Conservation (phyloP, 1,140 invertebrate species). For the Metopolophium dirhodum region DNA sequence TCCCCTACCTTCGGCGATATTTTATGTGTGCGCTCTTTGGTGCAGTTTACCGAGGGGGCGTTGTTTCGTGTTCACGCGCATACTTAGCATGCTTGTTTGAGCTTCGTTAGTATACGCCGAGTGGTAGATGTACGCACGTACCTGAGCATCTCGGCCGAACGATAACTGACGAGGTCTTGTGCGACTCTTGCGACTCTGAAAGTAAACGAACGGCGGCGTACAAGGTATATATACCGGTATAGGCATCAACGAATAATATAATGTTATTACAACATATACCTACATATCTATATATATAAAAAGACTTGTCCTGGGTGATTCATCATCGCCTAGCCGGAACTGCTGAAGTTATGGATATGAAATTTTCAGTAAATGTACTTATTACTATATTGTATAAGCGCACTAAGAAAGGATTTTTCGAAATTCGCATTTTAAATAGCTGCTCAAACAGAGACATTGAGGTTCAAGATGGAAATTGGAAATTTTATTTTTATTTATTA, state of each 20-base stretch:
- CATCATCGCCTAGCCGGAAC: no score
- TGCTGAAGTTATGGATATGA: no score
- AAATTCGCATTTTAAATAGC: no score
- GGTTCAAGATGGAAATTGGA: no score
- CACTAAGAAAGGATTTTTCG: no score
- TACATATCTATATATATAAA: no score
- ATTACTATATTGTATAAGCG: no score
- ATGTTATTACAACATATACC: neutral
- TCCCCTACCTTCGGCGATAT: neutral
- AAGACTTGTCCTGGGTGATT: no score
- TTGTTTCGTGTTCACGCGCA: neutral
- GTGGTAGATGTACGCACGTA: neutral
- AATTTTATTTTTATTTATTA: no score
- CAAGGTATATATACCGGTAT: no score
- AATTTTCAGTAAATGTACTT: no score
- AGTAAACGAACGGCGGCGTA: neutral
- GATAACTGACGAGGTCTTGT: neutral
- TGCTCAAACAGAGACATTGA: no score
- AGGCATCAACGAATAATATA: neutral
- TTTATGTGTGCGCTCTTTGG: neutral
- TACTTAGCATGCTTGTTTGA: conserved; percentile 7
- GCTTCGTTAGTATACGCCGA: neutral
- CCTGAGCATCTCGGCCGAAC: neutral
- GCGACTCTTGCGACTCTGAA: neutral
- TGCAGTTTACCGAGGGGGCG: neutral